Base-by-base conservation (phyloP, 2,113 vertebrate species). In the Syrmaticus mikado region DNA sequence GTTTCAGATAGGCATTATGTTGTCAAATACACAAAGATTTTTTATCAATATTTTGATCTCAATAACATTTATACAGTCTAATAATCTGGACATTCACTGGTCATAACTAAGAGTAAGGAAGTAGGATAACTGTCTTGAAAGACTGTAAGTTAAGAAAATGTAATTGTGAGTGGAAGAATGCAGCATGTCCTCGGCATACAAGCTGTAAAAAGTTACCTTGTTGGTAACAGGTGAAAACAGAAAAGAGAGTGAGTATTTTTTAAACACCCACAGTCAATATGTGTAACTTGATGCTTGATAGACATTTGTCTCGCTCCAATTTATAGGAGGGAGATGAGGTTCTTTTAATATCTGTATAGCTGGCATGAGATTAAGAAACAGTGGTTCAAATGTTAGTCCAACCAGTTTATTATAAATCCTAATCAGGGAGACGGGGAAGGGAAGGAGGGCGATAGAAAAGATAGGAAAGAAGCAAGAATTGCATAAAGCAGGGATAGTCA, bases 221-320 rank as follows among this genome's bases (percentile, higher is more conserved):
- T 82, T 36, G 73, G 15, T 75, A 89, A 86, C 61, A 92, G 77
- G 9, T 76, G 73, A 95, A 96, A 92, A 78, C 48, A 84, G 77
- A 66, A 89, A 86, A 74, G 65, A 28, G 43, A 86, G 70, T 92
- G n/a, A 90, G 65, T 88, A 93, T 88, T 71, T 34, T 89, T 93
- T 78, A 82, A 89, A 95, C 88, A 78, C 92, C 80, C 92, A 92
- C 62, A 0, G 27, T 84, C 80, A 94, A 82, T 88, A 86, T 86
- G 92, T 89, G 70, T 82, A 86, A 92, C 55, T 93, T 88, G 74
- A 32, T 81, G 48, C 65, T 83, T 90, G 66, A 83, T 53, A 43
- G 41, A 15, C 8, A 36, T 36, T 36, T 36, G 36, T 36, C 36
- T 36, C 36, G 36, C 36, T 36, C 36, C 36, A 36, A 36, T 36